These are phyloP conservation scores for Nudaria mundana DNA, from an alignment of 2,888 invertebrate species.

Conservation along the genomic window DNA sequence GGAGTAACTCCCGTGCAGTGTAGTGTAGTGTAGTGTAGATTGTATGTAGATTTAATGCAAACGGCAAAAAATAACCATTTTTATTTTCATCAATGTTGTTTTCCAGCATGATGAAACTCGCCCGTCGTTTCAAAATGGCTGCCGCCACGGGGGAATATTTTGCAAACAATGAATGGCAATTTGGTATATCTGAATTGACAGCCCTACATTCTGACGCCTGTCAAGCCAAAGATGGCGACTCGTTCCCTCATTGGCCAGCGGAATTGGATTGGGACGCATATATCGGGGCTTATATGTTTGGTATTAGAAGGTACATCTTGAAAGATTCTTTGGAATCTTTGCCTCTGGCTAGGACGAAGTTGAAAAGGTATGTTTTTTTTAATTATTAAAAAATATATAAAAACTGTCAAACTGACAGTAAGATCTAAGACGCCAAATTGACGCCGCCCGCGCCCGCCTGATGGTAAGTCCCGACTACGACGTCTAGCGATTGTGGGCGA, in stretches of 20 bases:
- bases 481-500: too few relatives aligned
- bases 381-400: too few relatives aligned
- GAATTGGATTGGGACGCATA: constrained; percentile 90
- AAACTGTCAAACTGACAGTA: too few relatives aligned
- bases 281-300: constrained; percentile 89
- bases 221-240: constrained; percentile 73
- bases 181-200: constrained; percentile 83
- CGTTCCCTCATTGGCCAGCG: constrained; percentile 83
- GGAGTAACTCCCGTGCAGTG: too few relatives aligned
- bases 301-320: constrained; percentile 90
- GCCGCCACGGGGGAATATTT: constrained; percentile 92
- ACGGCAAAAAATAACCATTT: not conserved
- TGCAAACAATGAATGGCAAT: constrained; percentile 92
- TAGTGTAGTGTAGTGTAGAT: too few relatives aligned
- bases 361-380: constrained; percentile 78
- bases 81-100: not conserved
- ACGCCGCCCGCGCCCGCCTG: too few relatives aligned
- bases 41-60: too few relatives aligned
- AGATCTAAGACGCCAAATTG: too few relatives aligned
- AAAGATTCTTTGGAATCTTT: constrained; percentile 87
- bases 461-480: too few relatives aligned
- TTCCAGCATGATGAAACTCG: constrained; percentile 90
- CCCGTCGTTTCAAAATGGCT: constrained; percentile 89
- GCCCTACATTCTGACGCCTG: constrained; percentile 79
- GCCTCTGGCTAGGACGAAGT: constrained; percentile 82